A percentile compares a stretch with the other conserved stretches of the same genome.
Conservation (phyloP, 30 jellyfish, hydroid and myxozoan genomes). For the Hydractinia echinata region DNA sequence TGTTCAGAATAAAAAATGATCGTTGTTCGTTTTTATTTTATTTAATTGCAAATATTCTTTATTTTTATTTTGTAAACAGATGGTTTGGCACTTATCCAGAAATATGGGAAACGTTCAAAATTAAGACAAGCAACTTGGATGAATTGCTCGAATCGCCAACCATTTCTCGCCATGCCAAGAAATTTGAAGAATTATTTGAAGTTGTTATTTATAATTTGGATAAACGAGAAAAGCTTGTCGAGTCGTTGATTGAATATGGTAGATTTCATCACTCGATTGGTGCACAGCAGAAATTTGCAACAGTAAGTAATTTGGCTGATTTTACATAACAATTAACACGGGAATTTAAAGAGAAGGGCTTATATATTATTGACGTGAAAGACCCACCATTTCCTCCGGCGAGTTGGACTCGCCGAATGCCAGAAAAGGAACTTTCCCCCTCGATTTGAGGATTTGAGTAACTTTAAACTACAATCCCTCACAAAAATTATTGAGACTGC, state of each 20-base stretch:
- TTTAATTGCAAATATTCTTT: too few species aligned
- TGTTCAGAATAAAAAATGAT: too few species aligned
- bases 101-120: not conserved
- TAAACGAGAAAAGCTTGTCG: constrained; percentile 7
- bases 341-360: too few species aligned
- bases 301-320: not conserved
- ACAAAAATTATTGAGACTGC: too few species aligned
- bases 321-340: not conserved
- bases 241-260: not conserved
- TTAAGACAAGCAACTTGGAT: not conserved
- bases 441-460: too few species aligned
- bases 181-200: constrained; percentile 9
- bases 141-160: constrained; percentile 1
- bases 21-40: too few species aligned
- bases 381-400: too few species aligned
- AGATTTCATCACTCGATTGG: constrained; percentile 23
- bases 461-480: too few species aligned
- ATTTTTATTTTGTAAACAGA: not conserved
- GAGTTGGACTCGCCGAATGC: too few species aligned
- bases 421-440: too few species aligned
- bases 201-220: not conserved
- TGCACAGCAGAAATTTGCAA: constrained; percentile 18
- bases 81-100: constrained; percentile 28
- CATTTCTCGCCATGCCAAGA: not conserved
- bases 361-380: too few species aligned